Evolutionary conservation across 2,888 invertebrate genomes (phyloP).

Genomic region (Heliconius ismenius): DNA sequence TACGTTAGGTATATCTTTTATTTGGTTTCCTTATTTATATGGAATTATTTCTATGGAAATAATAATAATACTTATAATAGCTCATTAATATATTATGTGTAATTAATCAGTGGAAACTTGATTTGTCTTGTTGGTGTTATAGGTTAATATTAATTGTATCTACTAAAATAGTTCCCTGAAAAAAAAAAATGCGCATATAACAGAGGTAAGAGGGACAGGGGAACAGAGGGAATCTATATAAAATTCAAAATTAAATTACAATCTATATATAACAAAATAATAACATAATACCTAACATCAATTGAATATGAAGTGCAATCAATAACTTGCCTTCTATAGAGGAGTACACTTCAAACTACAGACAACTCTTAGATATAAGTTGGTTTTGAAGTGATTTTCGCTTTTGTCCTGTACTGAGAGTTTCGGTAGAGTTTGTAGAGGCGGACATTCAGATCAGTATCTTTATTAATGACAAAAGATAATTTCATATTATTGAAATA

Average conservation of each 20-base stretch:
- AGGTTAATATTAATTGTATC: too few species aligned
- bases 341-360: constrained; percentile 15
- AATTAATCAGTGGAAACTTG: too few species aligned
- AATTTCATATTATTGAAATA: not conserved
- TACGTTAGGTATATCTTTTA: not conserved
- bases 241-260: not conserved
- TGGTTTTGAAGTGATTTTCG: not conserved
- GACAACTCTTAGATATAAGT: not conserved
- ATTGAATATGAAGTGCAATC: not conserved
- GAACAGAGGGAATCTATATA: too few species aligned
- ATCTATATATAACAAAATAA: not conserved
- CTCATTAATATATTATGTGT: too few species aligned
- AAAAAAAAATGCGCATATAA: too few species aligned
- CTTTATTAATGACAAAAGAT: not conserved
- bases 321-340: not conserved
- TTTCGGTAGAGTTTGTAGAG: not conserved
- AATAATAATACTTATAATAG: too few species aligned
- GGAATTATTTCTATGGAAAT: too few species aligned
- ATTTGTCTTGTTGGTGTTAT: too few species aligned
- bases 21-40: too few species aligned
- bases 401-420: not conserved
- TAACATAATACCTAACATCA: not conserved
- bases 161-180: too few species aligned
- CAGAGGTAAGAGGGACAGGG: too few species aligned
- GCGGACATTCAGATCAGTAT: constrained; percentile 9